Percentiles rank a stretch among this genome's conserved stretches.
Evolutionary conservation across 2,888 invertebrate genomes (phyloP).

Genomic region (Agonopterix arenella): DNA sequence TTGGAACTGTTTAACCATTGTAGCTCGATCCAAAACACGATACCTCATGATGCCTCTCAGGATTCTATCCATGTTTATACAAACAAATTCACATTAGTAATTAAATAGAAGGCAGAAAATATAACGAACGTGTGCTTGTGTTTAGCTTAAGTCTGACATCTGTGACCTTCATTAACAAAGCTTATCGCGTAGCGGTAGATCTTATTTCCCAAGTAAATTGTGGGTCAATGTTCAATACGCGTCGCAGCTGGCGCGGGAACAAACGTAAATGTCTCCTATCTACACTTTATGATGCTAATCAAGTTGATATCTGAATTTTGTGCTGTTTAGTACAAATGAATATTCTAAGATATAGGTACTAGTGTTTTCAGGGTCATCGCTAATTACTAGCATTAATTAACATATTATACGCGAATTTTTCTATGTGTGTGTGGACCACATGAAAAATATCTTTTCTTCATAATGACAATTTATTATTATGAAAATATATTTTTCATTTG

Average conservation of each 20-base stretch:
- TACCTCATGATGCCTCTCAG: slow-evolving; percentile 94
- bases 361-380: too few species aligned
- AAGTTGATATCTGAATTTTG: too few species aligned
- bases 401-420: too few species aligned
- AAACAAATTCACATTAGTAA: not conserved
- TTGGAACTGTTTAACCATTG: slow-evolving; percentile 95
- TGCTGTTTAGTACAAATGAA: too few species aligned
- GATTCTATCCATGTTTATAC: slow-evolving; percentile 85
- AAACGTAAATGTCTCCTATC: too few species aligned
- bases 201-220: slow-evolving; percentile 1
- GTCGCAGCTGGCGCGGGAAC: not conserved
- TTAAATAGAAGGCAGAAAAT: not conserved
- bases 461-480: too few species aligned
- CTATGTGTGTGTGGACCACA: too few species aligned
- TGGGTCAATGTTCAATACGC: slow-evolving; percentile 9
- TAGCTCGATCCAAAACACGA: slow-evolving; percentile 85
- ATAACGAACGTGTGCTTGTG: slow-evolving; percentile 11
- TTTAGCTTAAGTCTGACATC: slow-evolving; percentile 43
- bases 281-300: too few species aligned
- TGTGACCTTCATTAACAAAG: slow-evolving; percentile 61
- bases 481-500: too few species aligned
- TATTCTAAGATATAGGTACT: too few species aligned
- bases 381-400: too few species aligned
- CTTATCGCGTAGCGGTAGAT: slow-evolving; percentile 42
- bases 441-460: too few species aligned